Percentiles rank a stretch among this genome's conserved stretches.
These are phyloP conservation scores for Acanthoscelides obtectus DNA, from an alignment of 2,888 invertebrate genomes.

Conservation along the genomic window DNA sequence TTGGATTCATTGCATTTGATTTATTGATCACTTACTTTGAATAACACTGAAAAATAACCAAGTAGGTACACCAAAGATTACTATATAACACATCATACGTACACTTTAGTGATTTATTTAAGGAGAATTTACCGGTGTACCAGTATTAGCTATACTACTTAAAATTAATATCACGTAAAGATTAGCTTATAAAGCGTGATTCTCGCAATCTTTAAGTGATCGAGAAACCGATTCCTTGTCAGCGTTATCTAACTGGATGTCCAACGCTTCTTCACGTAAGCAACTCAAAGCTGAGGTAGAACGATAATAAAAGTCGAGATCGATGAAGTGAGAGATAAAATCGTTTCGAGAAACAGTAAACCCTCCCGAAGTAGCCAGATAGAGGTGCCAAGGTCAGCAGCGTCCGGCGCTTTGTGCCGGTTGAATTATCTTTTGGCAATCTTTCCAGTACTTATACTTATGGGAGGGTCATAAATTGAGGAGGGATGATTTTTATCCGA, in stretches of 20 bases:
- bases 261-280: not conserved
- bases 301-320: not conserved
- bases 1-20: too few species aligned
- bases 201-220: too few species aligned
- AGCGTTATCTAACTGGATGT: not conserved
- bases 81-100: too few species aligned
- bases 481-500: not conserved
- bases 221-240: not conserved
- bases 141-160: too few species aligned
- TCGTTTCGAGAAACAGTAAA: not conserved
- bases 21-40: too few species aligned
- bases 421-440: not conserved
- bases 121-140: too few species aligned
- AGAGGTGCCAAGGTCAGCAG: not conserved
- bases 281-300: not conserved
- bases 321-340: not conserved
- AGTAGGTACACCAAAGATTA: too few species aligned
- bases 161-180: too few species aligned
- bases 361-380: not conserved
- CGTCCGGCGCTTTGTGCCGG: not conserved
- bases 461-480: not conserved
- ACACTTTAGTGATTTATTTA: too few species aligned
- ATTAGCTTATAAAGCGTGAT: too few species aligned
- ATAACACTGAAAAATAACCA: too few species aligned
- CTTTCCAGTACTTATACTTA: not conserved